phyloP scores from a whole-genome alignment of 2,888 invertebrate genomes.

The Parnassius mnemosyne region DNA sequence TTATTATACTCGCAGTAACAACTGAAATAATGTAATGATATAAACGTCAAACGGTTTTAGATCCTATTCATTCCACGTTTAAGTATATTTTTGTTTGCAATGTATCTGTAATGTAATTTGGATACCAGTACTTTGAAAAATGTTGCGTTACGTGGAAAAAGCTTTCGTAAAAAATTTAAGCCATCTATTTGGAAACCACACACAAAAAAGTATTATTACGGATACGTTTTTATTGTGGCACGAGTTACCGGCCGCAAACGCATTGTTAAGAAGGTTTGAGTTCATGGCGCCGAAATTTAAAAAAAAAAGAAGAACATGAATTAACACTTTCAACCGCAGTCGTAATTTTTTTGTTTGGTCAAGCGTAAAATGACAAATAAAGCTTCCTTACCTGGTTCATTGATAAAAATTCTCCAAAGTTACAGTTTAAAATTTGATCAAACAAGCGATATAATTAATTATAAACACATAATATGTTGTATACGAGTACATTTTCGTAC shows the following conservation, averaged over 20 bases:
- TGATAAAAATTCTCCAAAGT: too few relatives aligned
- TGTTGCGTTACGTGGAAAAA: constrained; percentile 26
- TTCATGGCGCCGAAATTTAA: constrained; percentile 2
- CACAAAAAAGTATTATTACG: constrained; percentile 30
- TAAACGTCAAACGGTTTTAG: not conserved
- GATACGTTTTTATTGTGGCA: constrained; percentile 29
- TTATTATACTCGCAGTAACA: constrained; percentile 1
- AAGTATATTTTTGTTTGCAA: constrained; percentile 5
- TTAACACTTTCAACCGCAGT: constrained; percentile 8
- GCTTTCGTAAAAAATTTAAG: constrained; percentile 23
- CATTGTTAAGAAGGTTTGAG: constrained; percentile 16
- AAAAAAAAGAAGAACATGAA: constrained; percentile 1
- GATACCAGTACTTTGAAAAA: constrained; percentile 5
- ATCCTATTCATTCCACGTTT: not conserved
- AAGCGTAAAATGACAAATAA: not conserved
- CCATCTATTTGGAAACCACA: constrained; percentile 29
- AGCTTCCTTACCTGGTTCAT: too few relatives aligned
- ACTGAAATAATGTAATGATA: not conserved
- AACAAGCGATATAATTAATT: too few relatives aligned
- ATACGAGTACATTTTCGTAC: too few relatives aligned
- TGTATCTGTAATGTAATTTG: constrained; percentile 1
- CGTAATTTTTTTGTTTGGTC: constrained; percentile 11
- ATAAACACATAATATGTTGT: too few relatives aligned
- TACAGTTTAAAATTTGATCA: too few relatives aligned
- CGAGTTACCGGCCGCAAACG: constrained; percentile 30